These are phyloP conservation scores for Phalacrocorax carbo DNA, from an alignment of 2,113 vertebrate species.

Conservation along the genomic window DNA sequence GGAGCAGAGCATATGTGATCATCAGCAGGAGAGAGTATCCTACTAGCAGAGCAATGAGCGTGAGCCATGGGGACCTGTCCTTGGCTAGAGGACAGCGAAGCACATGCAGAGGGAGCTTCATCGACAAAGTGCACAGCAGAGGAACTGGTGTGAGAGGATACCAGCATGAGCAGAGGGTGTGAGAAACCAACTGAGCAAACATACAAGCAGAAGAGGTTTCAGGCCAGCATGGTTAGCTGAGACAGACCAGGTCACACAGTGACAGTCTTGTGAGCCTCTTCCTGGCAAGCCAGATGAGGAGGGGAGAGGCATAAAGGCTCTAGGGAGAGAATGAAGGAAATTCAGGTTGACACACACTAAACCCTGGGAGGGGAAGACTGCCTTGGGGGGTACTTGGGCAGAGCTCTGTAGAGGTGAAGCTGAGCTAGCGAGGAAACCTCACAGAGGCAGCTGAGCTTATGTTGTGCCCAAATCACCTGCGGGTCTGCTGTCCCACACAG, in stretches of 20 bases:
- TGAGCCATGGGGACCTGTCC: neutral
- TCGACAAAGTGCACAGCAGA: neutral
- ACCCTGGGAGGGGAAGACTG: neutral
- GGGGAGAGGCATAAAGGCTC: neutral
- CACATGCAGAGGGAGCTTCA: neutral
- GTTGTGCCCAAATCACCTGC: neutral
- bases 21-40: neutral
- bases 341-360: neutral
- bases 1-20: neutral
- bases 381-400: neutral
- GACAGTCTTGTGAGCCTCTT: neutral
- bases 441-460: neutral
- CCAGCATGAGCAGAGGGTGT: neutral
- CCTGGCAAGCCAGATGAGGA: neutral
- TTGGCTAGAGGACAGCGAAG: neutral
- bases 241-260: neutral
- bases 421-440: neutral
- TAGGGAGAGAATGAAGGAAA: neutral
- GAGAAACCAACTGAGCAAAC: neutral
- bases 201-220: neutral
- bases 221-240: neutral
- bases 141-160: neutral
- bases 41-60: neutral
- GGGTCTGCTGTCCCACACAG: neutral
- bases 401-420: neutral